Evolutionary conservation across 2,888 invertebrate genomes (phyloP).

Genomic region (Hypolimnas misippus): DNA sequence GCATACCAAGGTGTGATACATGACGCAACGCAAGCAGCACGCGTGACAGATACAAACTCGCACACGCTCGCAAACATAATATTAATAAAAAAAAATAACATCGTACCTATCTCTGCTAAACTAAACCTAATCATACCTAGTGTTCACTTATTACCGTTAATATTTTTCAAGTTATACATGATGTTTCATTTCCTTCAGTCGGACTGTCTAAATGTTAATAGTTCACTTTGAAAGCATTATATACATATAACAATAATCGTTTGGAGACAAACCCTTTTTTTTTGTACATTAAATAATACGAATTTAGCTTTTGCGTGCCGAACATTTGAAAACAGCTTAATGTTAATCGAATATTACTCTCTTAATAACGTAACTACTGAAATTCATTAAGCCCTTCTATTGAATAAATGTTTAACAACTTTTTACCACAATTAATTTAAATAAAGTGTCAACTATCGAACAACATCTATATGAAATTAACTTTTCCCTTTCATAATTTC

Average conservation of each 20-base stretch:
- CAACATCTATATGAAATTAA: slow-evolving; percentile 52
- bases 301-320: slow-evolving; percentile 20
- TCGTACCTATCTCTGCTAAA: slow-evolving; percentile 68
- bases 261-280: slow-evolving; percentile 45
- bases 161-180: slow-evolving; percentile 48
- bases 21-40: slow-evolving; percentile 65
- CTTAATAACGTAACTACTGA: slow-evolving; percentile 27
- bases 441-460: slow-evolving; percentile 40
- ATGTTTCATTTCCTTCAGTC: slow-evolving; percentile 50
- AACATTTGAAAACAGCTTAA: slow-evolving; percentile 22
- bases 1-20: slow-evolving; percentile 70
- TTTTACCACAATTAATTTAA: slow-evolving; percentile 39
- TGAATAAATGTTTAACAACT: slow-evolving; percentile 27
- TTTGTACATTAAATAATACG: slow-evolving; percentile 49
- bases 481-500: slow-evolving; percentile 32
- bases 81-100: slow-evolving; percentile 57
- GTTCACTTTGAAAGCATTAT: slow-evolving; percentile 67
- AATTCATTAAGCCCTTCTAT: slow-evolving; percentile 8
- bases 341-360: slow-evolving; percentile 43
- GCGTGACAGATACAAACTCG: slow-evolving; percentile 58
- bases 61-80: slow-evolving; percentile 68
- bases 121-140: slow-evolving; percentile 71
- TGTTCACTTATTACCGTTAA: slow-evolving; percentile 44
- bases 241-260: slow-evolving; percentile 75
- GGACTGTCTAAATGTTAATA: slow-evolving; percentile 16